These are phyloP conservation scores for Stigmatopora argus DNA, from an alignment of 2,113 vertebrate species.

Conservation along the genomic window DNA sequence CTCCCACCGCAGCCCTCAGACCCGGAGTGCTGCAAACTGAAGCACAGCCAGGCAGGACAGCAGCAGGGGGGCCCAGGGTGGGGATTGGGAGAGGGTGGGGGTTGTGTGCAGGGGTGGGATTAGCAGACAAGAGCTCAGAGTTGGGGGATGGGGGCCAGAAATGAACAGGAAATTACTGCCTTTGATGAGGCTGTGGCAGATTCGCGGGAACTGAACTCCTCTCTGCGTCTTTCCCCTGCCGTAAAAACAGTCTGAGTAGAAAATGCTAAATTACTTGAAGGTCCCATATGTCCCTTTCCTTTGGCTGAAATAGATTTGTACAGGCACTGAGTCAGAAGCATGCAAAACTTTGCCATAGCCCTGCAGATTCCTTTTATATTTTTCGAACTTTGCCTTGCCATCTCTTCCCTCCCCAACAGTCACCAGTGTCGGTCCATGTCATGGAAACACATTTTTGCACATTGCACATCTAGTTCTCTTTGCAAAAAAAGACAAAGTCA, in stretches of 20 bases:
- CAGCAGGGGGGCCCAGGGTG: constrained; percentile 43
- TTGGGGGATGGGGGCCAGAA: constrained; percentile 71
- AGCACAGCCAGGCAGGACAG: constrained; percentile 46
- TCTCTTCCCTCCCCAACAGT: constrained; percentile 26
- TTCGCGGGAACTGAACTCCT: constrained; percentile 69
- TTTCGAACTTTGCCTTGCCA: constrained; percentile 10
- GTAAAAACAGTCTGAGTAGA: constrained; percentile 50
- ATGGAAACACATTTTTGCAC: constrained; percentile 48
- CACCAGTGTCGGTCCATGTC: constrained; percentile 36
- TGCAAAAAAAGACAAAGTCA: background rate
- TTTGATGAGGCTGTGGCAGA: constrained; percentile 82
- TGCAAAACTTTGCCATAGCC: constrained; percentile 23
- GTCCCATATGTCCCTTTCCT: constrained; percentile 43
- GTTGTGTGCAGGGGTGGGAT: constrained; percentile 60
- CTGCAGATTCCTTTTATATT: background rate
- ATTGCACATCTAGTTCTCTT: background rate
- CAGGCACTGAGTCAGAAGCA: constrained; percentile 57
- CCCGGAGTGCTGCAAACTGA: constrained; percentile 50
- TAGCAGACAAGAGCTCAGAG: constrained; percentile 62
- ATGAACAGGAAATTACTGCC: constrained; percentile 94
- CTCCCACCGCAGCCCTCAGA: constrained; percentile 50
- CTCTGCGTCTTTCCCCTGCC: constrained; percentile 31
- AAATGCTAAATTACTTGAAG: constrained; percentile 52
- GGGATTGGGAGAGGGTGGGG: constrained; percentile 52
- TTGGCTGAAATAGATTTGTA: constrained; percentile 24